Conservation (phyloP, 2,888 invertebrate genomes). For the Microchrysa polita region DNA sequence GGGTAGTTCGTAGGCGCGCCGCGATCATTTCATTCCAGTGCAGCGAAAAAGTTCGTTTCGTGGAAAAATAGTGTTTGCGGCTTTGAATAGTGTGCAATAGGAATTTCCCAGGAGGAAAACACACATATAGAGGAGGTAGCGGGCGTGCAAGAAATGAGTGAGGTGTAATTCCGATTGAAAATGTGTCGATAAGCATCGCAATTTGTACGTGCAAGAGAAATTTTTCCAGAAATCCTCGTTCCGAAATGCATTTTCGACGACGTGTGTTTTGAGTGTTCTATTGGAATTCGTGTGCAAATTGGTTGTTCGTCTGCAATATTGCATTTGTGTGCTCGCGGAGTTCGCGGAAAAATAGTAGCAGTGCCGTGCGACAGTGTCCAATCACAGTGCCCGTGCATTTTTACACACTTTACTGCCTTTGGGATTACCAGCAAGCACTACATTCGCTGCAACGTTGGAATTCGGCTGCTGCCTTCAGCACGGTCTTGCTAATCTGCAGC, state of each 20-base stretch:
- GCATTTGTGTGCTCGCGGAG: not conserved
- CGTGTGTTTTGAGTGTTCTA: constrained; percentile 21
- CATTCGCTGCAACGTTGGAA: not conserved
- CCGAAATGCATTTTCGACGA: constrained; percentile 21
- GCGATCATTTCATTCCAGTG: not conserved
- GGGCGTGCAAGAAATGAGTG: not conserved
- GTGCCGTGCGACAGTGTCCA: not conserved
- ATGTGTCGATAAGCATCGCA: constrained; percentile 19
- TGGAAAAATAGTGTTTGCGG: constrained; percentile 1
- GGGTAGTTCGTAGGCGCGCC: no score
- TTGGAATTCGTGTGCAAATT: not conserved
- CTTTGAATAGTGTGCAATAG: constrained; percentile 15
- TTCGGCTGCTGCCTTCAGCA: not conserved
- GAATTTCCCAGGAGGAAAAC: constrained; percentile 38
- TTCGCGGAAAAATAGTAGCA: not conserved
- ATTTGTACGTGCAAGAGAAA: not conserved
- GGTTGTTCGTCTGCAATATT: not conserved
- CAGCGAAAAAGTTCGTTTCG: not conserved
- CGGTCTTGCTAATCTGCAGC: not conserved
- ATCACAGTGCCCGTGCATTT: constrained; percentile 8
- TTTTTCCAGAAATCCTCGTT: not conserved
- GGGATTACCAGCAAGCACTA: constrained; percentile 38
- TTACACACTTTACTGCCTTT: constrained; percentile 12
- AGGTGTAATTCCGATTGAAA: constrained; percentile 21
- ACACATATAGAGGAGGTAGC: not conserved